Conservation (phyloP, 2,113 vertebrate genomes). For the cat (Felis catus) region F.catus_Fca126_mat1.0 CM031412.1:49572001-49572500, state of each 20-base stretch:
- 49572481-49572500: background rate
- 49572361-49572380: background rate
- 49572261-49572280: background rate
- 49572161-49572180: background rate
- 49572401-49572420: background rate
- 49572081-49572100: conserved; percentile 56
- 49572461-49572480: background rate
- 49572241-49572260: background rate
- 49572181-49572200: background rate
- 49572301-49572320: background rate
- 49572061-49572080: conserved; percentile 49
- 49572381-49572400: background rate
- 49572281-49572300: background rate
- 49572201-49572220: background rate
- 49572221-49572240: background rate
- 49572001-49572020: background rate
- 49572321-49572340: background rate
- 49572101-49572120: conserved; percentile 30
- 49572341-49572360: background rate
- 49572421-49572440: background rate
- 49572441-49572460: background rate
- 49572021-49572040: conserved; percentile 44
- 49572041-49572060: background rate
- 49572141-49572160: background rate
- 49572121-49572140: conserved; percentile 37